Evolutionary conservation across 2,113 vertebrate species (phyloP).

Genomic region (Petromus typicus): DNA sequence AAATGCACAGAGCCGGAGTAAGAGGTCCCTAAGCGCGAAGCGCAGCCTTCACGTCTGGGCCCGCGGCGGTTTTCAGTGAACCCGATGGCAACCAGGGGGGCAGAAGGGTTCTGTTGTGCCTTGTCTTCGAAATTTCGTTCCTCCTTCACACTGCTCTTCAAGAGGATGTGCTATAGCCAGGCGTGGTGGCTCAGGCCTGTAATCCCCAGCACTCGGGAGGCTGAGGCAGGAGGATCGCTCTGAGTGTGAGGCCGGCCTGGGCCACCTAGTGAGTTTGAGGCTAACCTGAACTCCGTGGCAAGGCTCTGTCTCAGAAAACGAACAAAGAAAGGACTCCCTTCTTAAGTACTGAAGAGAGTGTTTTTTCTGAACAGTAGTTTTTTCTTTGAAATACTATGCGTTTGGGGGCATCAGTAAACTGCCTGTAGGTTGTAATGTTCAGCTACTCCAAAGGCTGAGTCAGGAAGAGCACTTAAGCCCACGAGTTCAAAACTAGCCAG

Average conservation of each 20-base stretch:
- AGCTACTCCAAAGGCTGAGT: background rate
- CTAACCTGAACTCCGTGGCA: too few species aligned
- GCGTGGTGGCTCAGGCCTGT: too few species aligned
- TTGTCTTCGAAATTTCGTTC: rapidly evolving
- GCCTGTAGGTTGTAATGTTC: background rate
- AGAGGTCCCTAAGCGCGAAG: background rate
- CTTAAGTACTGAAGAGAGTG: background rate
- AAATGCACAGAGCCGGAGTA: rapidly evolving
- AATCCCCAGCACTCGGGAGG: too few species aligned
- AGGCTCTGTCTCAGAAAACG: too few species aligned
- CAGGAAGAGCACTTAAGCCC: background rate
- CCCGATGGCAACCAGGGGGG: too few species aligned
- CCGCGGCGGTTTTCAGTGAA: background rate
- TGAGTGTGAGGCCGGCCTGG: too few species aligned
- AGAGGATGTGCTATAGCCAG: background rate
- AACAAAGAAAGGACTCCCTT: too few species aligned
- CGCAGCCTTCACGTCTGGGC: background rate
- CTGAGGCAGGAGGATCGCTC: too few species aligned
- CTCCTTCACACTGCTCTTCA: background rate
- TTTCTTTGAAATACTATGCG: background rate
- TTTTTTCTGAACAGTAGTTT: background rate
- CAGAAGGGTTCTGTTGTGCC: too few species aligned
- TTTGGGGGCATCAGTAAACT: background rate
- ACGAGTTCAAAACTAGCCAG: background rate
- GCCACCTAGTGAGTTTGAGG: too few species aligned